A percentile compares a stretch with the other conserved stretches of the same genome.
Evolutionary conservation across 2,797 vertebrate species (phyloP).

Genomic region (Chiloscyllium punctatum): DNA sequence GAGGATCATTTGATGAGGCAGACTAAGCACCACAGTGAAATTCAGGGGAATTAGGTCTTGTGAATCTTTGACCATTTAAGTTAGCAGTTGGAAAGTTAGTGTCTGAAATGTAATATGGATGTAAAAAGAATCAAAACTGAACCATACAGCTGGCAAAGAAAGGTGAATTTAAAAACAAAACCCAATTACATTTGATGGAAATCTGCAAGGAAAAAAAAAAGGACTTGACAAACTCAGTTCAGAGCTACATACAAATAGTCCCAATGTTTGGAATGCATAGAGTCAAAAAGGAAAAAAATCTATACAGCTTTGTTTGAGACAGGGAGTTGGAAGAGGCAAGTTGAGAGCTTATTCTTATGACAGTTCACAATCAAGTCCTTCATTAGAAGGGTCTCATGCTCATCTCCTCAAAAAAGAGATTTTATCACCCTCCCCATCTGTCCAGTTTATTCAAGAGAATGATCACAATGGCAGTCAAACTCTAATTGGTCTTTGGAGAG

Average conservation of each 20-base stretch:
- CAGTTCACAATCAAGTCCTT: not conserved
- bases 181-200: not conserved
- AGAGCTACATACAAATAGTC: not conserved
- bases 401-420: too few relatives aligned
- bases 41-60: not conserved
- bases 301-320: not conserved
- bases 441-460: not conserved
- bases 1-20: not conserved
- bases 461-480: not conserved
- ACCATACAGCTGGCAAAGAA: not conserved
- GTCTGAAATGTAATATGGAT: not conserved
- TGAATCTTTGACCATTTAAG: not conserved
- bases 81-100: not conserved
- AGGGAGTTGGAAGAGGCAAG: not conserved
- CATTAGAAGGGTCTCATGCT: not conserved
- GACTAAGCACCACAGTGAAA: not conserved
- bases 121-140: not conserved
- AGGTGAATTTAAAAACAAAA: not conserved
- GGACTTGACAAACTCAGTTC: too few relatives aligned
- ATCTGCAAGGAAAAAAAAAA: too few relatives aligned
- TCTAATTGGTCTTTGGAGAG: not conserved
- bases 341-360: not conserved
- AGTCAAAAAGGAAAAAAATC: not conserved
- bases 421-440: not conserved
- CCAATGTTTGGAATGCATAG: not conserved